Conservation (phyloP, 2,113 vertebrate species). For the Cyanistes caeruleus region DNA sequence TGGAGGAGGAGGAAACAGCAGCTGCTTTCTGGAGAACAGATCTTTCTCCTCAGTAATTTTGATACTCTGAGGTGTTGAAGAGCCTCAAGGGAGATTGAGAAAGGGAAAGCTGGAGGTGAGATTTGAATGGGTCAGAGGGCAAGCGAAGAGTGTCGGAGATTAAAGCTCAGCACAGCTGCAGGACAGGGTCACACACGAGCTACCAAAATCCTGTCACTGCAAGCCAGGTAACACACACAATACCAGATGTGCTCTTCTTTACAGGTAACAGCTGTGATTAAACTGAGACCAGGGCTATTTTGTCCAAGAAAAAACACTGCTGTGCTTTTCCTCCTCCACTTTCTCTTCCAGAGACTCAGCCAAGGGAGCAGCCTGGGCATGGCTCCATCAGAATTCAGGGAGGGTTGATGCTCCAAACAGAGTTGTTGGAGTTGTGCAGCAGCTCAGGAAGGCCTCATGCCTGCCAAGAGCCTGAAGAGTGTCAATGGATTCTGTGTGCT, state of each 20-base stretch:
- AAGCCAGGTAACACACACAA: accelerated
- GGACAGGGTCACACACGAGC: not conserved
- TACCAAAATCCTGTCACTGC: not conserved
- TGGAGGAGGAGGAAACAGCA: not conserved
- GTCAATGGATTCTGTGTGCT: not conserved
- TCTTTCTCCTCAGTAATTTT: not conserved
- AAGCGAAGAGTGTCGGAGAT: not conserved
- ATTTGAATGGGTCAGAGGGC: not conserved
- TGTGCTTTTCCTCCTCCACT: not conserved
- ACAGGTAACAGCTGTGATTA: not conserved
- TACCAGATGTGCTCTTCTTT: not conserved
- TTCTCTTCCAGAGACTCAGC: not conserved
- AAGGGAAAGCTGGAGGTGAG: not conserved
- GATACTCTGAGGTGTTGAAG: not conserved
- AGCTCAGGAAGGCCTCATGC: not conserved
- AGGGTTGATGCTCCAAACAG: not conserved
- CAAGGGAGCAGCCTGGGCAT: not conserved
- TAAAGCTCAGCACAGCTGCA: not conserved
- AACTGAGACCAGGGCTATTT: not conserved
- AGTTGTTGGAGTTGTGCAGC: not conserved
- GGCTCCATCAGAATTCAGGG: not conserved
- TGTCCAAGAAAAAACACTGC: not conserved
- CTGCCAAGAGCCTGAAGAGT: not conserved
- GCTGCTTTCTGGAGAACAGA: not conserved
- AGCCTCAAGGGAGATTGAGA: not conserved